Conservation (phyloP, 2,888 invertebrate genomes). For the Nematopogon swammerdamellus region DNA sequence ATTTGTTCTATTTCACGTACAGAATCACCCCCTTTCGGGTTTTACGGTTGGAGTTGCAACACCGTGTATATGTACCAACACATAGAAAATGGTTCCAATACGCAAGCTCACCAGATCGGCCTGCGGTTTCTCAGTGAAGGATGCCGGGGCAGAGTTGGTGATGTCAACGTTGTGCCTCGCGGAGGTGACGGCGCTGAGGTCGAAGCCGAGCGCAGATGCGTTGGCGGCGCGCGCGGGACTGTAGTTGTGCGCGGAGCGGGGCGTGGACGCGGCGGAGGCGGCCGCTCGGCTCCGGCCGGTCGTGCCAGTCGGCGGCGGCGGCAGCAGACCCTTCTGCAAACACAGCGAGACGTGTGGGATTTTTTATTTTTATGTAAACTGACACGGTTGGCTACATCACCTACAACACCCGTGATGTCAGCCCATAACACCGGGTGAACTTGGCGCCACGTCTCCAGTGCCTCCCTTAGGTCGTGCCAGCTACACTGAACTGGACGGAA, state of each 20-base stretch:
- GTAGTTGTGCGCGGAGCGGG: constrained; percentile 20
- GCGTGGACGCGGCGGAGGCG: constrained; percentile 15
- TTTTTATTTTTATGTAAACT: no score
- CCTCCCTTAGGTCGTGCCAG: no score
- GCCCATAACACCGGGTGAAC: no score
- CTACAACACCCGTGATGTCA: no score
- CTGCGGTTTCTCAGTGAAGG: constrained; percentile 1
- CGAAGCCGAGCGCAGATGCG: constrained; percentile 25
- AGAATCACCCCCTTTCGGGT: no score
- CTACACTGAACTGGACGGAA: no score
- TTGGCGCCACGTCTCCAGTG: neutral
- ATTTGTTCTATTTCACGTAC: no score
- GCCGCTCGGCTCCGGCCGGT: constrained; percentile 31
- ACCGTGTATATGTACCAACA: no score
- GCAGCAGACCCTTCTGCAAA: constrained; percentile 37
- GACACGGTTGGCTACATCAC: no score
- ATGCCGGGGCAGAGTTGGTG: constrained; percentile 2
- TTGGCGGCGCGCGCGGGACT: constrained; percentile 27
- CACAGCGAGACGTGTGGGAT: neutral
- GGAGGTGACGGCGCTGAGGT: constrained; percentile 26
- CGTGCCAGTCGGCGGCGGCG: constrained; percentile 37
- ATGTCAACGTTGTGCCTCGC: constrained; percentile 15
- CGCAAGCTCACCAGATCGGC: constrained; percentile 6
- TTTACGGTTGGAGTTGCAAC: no score
- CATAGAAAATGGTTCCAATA: no score